phyloP scores from a whole-genome alignment of 64 coral and sea anemone species.

The Porites australiensis region DNA sequence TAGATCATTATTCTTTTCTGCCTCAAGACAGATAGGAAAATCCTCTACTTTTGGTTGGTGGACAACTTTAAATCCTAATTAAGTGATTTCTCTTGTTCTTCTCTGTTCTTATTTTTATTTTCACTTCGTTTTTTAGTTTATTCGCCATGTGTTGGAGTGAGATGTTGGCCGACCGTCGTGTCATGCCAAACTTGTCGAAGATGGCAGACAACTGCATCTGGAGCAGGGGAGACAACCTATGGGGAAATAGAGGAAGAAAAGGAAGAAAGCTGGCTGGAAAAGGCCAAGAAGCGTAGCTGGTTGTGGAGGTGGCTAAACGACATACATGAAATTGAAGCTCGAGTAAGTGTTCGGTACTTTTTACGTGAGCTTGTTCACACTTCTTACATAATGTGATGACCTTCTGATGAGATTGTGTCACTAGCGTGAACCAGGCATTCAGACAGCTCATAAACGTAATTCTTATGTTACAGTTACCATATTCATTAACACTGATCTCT shows the following conservation, averaged over 20 bases:
- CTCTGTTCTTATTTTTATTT: not conserved
- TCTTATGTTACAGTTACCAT: too few species aligned
- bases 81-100: not conserved
- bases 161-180: not conserved
- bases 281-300: slow-evolving; percentile 86
- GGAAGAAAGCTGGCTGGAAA: slow-evolving; percentile 79
- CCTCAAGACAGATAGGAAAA: not conserved
- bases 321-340: slow-evolving; percentile 86
- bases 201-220: slow-evolving; percentile 61
- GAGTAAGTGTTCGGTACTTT: slow-evolving; percentile 26
- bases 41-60: not conserved
- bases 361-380: not conserved
- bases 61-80: not conserved
- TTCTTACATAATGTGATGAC: too few species aligned
- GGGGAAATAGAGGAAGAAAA: slow-evolving; percentile 64
- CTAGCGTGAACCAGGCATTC: too few species aligned
- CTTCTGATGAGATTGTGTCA: too few species aligned
- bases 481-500: too few species aligned
- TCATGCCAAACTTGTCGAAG: slow-evolving; percentile 66
- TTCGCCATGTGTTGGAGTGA: not conserved
- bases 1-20: slow-evolving; percentile 12
- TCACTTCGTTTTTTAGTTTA: not conserved
- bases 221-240: not conserved
- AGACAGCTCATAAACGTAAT: too few species aligned
- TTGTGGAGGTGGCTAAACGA: slow-evolving; percentile 89